Base-by-base conservation (phyloP, 2,113 vertebrate species). In the Talpa occidentalis region DNA sequence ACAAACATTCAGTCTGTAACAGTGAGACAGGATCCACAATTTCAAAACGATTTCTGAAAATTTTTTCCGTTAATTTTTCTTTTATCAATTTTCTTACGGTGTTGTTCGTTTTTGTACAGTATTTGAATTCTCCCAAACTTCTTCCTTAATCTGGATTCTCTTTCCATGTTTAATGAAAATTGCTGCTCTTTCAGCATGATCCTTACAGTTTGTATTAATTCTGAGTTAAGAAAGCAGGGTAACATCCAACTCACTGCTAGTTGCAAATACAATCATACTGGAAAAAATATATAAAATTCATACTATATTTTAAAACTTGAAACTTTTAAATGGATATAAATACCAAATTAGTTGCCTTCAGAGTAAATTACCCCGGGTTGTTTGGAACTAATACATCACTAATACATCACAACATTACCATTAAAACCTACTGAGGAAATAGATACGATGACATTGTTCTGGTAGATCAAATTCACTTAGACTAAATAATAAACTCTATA, bases 201-300 rank as follows among this genome's bases (percentile, higher is more conserved):
- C 37, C 64, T 52, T 72, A 44, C 2, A 78, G 16, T 35, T 5
- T 56, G 47, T 16, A 82, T 64, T 74, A 85, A 82, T 88, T 90
- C 74, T 84, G 54, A 72, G 47, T 88, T 76, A 84, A 77, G 47
- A 95, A 88, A 91, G 60, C 69, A 60, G 11, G 24, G 7, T 44
- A 91, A 79, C 4, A 72, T 7, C 47, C 47, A 90, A 77, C 10
- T 66, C 56, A 92, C 70, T 86, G 44, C 73, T 35, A 82, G 49
- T 78, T 22, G 40, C 69, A 94, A 62, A 80, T 70, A 60, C 95
- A 96, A 94, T 32, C 49, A 83, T 69, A 16, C 77, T 81, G 10
- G 76, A 90, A 92, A 8, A 30, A 56, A 56, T 22, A 56, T 2
- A 56, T 56, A 56, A 56, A 56, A 56, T 56, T 56, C 54, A 56